Conservation (phyloP, 92 coral and sea anemone species). For the Paramuricea clavata region DNA sequence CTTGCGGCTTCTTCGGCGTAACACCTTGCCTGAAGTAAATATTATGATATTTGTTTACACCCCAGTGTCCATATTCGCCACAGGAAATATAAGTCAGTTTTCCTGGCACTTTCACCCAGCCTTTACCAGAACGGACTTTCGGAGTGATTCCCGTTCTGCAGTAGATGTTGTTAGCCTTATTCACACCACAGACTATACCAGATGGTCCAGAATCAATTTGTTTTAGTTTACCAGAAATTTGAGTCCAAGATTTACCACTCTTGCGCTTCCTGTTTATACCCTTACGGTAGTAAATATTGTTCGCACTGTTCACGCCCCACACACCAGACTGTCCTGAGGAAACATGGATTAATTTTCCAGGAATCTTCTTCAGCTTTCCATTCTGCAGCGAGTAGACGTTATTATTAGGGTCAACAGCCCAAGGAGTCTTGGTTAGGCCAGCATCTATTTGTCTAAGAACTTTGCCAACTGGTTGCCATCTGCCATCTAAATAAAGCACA, state of each 20-base stretch:
- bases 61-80: slow-evolving; percentile 56
- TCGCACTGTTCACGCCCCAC: slow-evolving; percentile 2
- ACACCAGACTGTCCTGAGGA: slow-evolving; percentile 18
- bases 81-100: slow-evolving; percentile 42
- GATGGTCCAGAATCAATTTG: slow-evolving; percentile 38
- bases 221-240: slow-evolving; percentile 20
- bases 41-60: slow-evolving; percentile 38
- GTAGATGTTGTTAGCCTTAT: not conserved
- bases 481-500: not conserved
- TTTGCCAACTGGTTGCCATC: not conserved
- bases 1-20: not conserved
- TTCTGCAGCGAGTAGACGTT: not conserved
- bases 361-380: slow-evolving; percentile 2
- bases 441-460: slow-evolving; percentile 9
- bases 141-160: slow-evolving; percentile 13
- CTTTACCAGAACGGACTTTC: not conserved
- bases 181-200: slow-evolving; percentile 32
- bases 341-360: slow-evolving; percentile 2
- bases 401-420: slow-evolving; percentile 6
- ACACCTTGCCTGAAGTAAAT: slow-evolving; percentile 7
- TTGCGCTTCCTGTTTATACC: not conserved
- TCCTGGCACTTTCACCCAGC: slow-evolving; percentile 39
- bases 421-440: not conserved
- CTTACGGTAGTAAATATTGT: slow-evolving; percentile 6
- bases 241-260: not conserved